Evolutionary conservation across 2,113 vertebrate species (phyloP).

Genomic region (Colaptes auratus): DNA sequence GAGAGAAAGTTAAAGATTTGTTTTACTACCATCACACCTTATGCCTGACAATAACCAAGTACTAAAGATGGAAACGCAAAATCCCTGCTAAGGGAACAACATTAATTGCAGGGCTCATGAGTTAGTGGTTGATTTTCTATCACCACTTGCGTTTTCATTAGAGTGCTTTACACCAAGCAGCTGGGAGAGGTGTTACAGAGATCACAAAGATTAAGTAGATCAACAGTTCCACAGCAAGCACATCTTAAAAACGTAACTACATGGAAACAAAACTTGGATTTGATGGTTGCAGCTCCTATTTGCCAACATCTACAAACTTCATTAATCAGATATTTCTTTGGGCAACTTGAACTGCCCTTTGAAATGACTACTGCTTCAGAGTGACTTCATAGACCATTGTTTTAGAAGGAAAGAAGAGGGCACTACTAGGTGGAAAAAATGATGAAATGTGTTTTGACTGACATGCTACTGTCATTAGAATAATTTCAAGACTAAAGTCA

Average conservation of each 20-base stretch:
- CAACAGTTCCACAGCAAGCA: background rate
- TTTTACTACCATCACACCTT: background rate
- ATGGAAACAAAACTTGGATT: background rate
- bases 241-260: background rate
- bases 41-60: background rate
- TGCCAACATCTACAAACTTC: background rate
- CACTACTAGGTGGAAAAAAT: background rate
- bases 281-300: background rate
- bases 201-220: background rate
- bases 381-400: background rate
- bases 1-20: background rate
- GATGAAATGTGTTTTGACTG: background rate
- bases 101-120: background rate
- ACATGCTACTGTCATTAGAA: background rate
- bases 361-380: rapidly evolving
- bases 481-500: background rate
- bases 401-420: background rate
- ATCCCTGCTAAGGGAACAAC: background rate
- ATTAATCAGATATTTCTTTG: background rate
- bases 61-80: background rate
- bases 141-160: background rate
- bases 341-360: background rate
- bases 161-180: background rate
- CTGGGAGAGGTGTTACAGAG: background rate
- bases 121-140: background rate